Percentiles rank a stretch among this genome's conserved stretches.
These are phyloP conservation scores for Setipinna tenuifilis DNA, from an alignment of 2,797 vertebrate species.

Conservation along the genomic window DNA sequence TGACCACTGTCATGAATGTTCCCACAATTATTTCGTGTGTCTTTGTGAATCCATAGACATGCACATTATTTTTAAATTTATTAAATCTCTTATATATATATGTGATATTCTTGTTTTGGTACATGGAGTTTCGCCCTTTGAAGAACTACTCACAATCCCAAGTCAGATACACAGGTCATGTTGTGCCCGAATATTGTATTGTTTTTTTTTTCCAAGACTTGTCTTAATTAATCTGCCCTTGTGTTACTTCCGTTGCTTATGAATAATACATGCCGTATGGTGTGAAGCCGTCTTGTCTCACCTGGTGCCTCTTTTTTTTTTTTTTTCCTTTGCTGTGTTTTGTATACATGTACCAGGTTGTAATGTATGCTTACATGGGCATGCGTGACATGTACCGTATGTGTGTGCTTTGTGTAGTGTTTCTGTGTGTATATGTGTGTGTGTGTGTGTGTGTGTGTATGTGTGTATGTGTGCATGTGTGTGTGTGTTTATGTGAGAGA, in stretches of 20 bases:
- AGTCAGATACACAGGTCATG: neutral
- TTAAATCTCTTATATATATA: too few relatives aligned
- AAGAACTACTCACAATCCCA: neutral
- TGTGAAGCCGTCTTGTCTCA: neutral
- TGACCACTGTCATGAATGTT: neutral
- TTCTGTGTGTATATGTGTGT: neutral
- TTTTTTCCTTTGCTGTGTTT: neutral
- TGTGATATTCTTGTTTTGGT: too few relatives aligned
- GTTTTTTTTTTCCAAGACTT: neutral
- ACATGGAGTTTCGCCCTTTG: neutral
- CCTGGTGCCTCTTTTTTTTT: neutral
- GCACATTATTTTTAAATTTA: too few relatives aligned
- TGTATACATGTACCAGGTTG: neutral
- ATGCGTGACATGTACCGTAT: neutral
- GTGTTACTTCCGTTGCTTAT: neutral
- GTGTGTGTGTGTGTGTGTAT: constrained; percentile 20
- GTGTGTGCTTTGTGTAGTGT: neutral
- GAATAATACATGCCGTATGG: neutral
- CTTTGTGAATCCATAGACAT: neutral
- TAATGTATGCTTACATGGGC: constrained; percentile 1
- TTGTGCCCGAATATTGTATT: neutral
- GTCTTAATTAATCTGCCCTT: neutral
- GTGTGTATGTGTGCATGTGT: constrained; percentile 37
- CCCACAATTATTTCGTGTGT: neutral
- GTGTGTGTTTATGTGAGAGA: neutral